Evolutionary conservation across 2,797 vertebrate genomes (phyloP), one percentile per base, ranked within the genome.

Genomic region (Peromyscus melanophrys): DNA sequence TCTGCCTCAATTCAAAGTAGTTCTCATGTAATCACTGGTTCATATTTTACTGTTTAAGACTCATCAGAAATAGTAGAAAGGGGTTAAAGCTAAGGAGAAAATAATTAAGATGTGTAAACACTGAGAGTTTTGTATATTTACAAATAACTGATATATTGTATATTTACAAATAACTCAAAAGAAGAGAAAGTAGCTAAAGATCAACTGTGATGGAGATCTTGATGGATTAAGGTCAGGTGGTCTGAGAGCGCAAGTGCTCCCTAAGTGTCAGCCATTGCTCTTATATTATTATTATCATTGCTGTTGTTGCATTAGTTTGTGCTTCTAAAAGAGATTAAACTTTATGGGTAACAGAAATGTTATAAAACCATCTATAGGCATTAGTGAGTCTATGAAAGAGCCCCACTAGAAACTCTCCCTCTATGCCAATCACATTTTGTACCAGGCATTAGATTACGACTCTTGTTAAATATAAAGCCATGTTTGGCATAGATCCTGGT

Each of bases 381-480:
- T 76, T 31, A 96, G 49, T 65, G 27, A 96, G 71, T 86, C 67
- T 65, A 84, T 37, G 57, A 71, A 96, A 89, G 43, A 95, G 63
- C 61, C 40, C 57, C 90, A 75, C 25, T 83, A 93, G 63, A 71
- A 93, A 83, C 55, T 57, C 52, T 73, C 89, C 37, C 69, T 37
- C 6, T 43, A 46, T 89, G 69, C 65, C 93, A 97, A 69, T 77
- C 80, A 87, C 73, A 52, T 80, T 95, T 87, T 85, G 52, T 94
- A 96, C 27, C 43, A 63, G 49, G 65, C 40, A 40, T 88, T 80
- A 92, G 57, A 95, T 84, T 59, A n/a, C 61, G 95, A 92, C 11
- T 90, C 63, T 59, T 90, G 94, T 92, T 92, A 87, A 96, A 86
- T 43, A 94, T 80, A 92, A 92, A 96, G 89, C 63, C 49, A 29